Evolutionary conservation across 2,888 invertebrate species (phyloP).

Genomic region (Toxonevra muliebris): DNA sequence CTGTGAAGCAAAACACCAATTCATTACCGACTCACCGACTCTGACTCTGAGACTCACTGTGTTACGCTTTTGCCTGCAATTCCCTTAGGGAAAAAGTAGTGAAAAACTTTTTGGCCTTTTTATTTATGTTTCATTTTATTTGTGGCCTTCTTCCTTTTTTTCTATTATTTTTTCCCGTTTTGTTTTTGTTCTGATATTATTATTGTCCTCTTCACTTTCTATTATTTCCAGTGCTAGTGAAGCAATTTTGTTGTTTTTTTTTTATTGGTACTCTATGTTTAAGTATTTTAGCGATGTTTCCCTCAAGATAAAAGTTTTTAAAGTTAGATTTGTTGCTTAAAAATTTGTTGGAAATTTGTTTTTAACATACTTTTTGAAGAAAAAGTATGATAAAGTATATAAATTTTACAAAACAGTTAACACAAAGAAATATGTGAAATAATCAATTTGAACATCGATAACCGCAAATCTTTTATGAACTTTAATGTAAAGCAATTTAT

Average conservation of each 20-base stretch:
- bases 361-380: conserved; percentile 12
- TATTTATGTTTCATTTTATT: conserved; percentile 29
- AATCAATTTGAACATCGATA: conserved; percentile 5
- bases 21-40: conserved; percentile 17
- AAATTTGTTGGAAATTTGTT: conserved; percentile 32
- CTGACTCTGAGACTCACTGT: neutral
- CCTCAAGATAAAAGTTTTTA: conserved; percentile 20
- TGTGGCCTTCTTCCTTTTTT: conserved; percentile 12
- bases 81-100: conserved; percentile 5
- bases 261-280: neutral
- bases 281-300: neutral
- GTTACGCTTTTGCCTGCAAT: conserved; percentile 13
- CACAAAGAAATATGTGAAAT: neutral
- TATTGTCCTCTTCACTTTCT: too few relatives aligned
- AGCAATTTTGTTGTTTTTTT: neutral
- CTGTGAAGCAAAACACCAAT: conserved; percentile 30
- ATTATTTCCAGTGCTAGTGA: too few relatives aligned
- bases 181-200: too few relatives aligned
- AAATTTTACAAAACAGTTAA: neutral
- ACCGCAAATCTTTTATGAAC: neutral
- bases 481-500: too few relatives aligned
- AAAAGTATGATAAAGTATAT: neutral
- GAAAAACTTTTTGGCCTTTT: conserved; percentile 30
- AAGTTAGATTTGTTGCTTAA: conserved; percentile 17
- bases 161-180: conserved; percentile 1